Evolutionary conservation across 2,797 vertebrate species (phyloP).

Genomic region (Antennarius maculatus): DNA sequence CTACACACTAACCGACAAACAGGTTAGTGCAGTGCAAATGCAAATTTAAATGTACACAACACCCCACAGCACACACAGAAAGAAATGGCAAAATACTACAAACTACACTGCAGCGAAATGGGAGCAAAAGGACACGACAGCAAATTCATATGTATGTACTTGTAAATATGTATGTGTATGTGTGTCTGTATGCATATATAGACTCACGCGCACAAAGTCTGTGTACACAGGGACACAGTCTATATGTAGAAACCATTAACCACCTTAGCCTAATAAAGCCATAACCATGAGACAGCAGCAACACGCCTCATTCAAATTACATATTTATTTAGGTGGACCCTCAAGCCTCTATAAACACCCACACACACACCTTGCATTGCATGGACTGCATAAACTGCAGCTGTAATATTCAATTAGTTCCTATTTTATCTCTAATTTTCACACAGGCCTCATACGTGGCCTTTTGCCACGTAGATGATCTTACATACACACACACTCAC

Average conservation of each 20-base stretch:
- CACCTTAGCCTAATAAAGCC: constrained; percentile 7
- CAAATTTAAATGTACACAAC: background rate
- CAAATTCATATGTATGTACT: background rate
- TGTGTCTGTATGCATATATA: background rate
- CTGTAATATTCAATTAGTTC: no score
- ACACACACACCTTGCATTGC: background rate
- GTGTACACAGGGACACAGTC: background rate
- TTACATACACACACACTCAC: no score
- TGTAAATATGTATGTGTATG: background rate
- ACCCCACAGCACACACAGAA: background rate
- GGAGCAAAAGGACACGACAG: background rate
- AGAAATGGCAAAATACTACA: no score
- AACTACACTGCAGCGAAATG: background rate
- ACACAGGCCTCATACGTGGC: no score
- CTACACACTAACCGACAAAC: constrained; percentile 92
- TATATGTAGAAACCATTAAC: constrained; percentile 29
- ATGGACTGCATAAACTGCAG: no score
- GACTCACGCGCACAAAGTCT: no score
- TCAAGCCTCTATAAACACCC: background rate
- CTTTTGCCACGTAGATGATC: no score
- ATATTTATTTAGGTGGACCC: constrained; percentile 13
- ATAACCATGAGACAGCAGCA: constrained; percentile 19
- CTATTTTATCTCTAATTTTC: no score
- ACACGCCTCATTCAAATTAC: constrained; percentile 12
- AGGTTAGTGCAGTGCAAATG: constrained; percentile 78